These are phyloP conservation scores for Uromys caudimaculatus DNA, from an alignment of 2,797 vertebrate species.

Conservation along the genomic window DNA sequence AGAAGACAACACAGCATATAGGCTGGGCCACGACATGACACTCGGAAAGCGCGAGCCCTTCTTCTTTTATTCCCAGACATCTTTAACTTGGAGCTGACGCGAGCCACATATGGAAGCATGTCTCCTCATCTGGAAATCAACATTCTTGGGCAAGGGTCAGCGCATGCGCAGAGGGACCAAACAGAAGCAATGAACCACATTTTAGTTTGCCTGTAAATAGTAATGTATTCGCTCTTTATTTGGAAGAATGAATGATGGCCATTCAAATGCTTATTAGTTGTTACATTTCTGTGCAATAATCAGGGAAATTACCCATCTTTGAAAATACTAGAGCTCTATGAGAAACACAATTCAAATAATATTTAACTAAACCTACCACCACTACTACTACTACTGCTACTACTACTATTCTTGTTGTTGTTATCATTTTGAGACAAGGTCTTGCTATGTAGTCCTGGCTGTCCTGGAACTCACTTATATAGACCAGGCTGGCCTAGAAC, in stretches of 20 bases:
- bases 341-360: background rate
- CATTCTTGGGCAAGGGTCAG: background rate
- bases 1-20: no score
- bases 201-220: background rate
- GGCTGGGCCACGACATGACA: background rate
- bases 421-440: background rate
- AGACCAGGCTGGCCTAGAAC: background rate
- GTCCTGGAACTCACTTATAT: background rate
- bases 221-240: no score
- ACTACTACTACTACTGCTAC: background rate
- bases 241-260: background rate
- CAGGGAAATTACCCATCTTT: background rate
- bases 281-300: background rate
- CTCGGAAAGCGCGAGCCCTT: background rate
- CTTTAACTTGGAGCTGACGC: background rate
- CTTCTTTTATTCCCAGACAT: background rate
- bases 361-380: background rate
- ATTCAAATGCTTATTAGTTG: background rate
- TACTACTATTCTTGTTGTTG: no score
- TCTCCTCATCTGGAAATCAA: background rate
- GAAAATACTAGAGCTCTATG: background rate
- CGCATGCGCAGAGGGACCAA: background rate
- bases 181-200: background rate
- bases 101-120: background rate
- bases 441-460: background rate